A percentile compares a stretch with the other conserved stretches of the same genome.
Evolutionary conservation across 2,888 invertebrate species (phyloP).

Genomic region (Odontothrips loti): DNA sequence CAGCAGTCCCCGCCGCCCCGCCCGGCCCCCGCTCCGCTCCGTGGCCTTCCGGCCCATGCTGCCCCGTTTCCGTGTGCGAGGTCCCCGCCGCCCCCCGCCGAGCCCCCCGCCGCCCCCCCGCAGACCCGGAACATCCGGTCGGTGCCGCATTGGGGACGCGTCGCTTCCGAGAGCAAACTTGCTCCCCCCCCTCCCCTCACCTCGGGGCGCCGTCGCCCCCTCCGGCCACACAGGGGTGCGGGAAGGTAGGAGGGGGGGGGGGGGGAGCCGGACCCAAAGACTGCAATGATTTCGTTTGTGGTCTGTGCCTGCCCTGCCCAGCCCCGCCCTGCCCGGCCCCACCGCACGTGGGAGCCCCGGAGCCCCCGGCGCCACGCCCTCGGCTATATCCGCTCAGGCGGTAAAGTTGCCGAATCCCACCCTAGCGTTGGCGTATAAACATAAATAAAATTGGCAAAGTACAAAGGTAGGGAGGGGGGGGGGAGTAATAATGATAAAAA

Average conservation of each 20-base stretch:
- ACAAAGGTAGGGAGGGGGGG: not conserved
- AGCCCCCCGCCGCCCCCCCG: not conserved
- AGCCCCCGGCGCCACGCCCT: not conserved
- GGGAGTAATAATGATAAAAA: not conserved
- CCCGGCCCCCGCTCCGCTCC: not conserved
- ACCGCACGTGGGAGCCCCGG: not conserved
- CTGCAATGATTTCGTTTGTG: conserved; percentile 23
- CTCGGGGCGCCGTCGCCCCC: not conserved
- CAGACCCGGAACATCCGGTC: conserved; percentile 16
- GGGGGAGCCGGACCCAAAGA: not conserved
- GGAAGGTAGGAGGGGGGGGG: too few relatives aligned
- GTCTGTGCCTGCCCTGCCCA: not conserved
- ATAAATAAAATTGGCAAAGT: conserved; percentile 1
- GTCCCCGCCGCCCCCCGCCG: not conserved
- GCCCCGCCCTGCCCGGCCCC: not conserved
- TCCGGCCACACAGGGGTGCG: not conserved
- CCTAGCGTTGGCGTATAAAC: not conserved
- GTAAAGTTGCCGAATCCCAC: not conserved
- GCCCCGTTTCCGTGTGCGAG: not conserved
- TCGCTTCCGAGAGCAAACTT: conserved; percentile 21
- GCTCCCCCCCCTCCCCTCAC: not conserved
- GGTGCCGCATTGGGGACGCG: conserved; percentile 17
- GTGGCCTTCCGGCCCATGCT: not conserved
- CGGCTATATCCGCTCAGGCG: not conserved
- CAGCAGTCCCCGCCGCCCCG: not conserved